These are phyloP conservation scores for Disparrhopalites patrizii DNA, from an alignment of 2,888 invertebrate species.

Conservation along the genomic window DNA sequence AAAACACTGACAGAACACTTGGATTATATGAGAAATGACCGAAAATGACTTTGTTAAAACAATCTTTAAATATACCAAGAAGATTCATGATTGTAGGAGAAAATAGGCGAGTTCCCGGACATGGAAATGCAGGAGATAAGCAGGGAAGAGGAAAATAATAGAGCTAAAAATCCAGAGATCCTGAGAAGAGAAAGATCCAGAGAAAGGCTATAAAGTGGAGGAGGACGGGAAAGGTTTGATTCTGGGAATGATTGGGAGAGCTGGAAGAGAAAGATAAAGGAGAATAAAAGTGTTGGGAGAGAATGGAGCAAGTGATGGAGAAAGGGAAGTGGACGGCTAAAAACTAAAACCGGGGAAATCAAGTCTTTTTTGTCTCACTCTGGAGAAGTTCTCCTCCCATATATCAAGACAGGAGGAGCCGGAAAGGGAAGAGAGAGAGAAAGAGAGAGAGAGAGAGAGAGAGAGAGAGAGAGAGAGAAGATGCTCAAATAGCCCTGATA, in stretches of 20 bases:
- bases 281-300: background rate
- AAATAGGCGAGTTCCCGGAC: background rate
- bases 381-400: no score
- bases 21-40: no score
- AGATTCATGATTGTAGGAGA: no score
- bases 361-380: no score
- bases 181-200: background rate
- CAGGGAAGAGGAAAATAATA: background rate
- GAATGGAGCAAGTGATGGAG: background rate
- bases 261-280: background rate
- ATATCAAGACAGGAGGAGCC: background rate
- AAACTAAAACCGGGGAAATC: constrained; percentile 3
- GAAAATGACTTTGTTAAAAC: no score
- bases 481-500: background rate
- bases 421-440: background rate
- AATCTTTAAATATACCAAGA: no score
- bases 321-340: background rate
- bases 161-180: background rate
- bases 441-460: constrained; percentile 12
- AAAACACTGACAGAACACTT: no score
- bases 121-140: background rate
- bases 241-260: no score
- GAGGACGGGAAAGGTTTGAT: background rate
- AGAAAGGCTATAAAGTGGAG: background rate
- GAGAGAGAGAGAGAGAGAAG: constrained; percentile 17